phyloP scores from a whole-genome alignment of 92 coral and sea anemone species.

The Parazoanthus swiftii region DNA sequence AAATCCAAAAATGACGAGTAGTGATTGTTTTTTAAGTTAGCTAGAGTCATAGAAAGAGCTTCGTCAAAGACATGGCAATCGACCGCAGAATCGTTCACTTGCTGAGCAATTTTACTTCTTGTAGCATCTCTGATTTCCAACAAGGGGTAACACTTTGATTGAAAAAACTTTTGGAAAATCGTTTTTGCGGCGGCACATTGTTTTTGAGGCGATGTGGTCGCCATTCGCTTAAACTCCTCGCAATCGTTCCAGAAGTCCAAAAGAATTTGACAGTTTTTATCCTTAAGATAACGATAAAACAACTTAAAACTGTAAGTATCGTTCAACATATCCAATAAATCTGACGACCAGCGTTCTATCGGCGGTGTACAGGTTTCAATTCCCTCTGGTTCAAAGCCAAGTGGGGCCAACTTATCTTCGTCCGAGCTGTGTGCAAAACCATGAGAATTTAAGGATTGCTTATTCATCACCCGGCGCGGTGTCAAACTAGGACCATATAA shows the following conservation, averaged over 20 bases:
- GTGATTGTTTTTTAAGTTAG: slow-evolving; percentile 78
- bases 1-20: slow-evolving; percentile 73
- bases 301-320: slow-evolving; percentile 72
- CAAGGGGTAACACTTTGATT: slow-evolving; percentile 57
- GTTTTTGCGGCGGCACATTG: slow-evolving; percentile 76
- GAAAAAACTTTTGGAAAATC: slow-evolving; percentile 82
- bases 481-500: slow-evolving; percentile 71
- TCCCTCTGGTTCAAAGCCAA: slow-evolving; percentile 99
- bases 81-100: slow-evolving; percentile 71
- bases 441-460: slow-evolving; percentile 56
- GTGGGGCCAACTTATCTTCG: slow-evolving; percentile 86
- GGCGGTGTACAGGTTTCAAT: slow-evolving; percentile 88
- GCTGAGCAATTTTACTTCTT: slow-evolving; percentile 79
- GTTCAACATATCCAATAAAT: slow-evolving; percentile 72
- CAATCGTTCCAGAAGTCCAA: slow-evolving; percentile 91
- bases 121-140: slow-evolving; percentile 70
- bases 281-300: slow-evolving; percentile 81
- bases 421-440: slow-evolving; percentile 65
- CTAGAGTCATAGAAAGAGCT: slow-evolving; percentile 75
- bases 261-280: slow-evolving; percentile 70
- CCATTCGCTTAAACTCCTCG: slow-evolving; percentile 88
- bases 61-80: slow-evolving; percentile 81
- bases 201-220: slow-evolving; percentile 76
- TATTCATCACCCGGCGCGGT: slow-evolving; percentile 74
- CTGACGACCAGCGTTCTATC: slow-evolving; percentile 76